Conservation (phyloP, 2,797 vertebrate species). For the Microchirus variegatus region DNA sequence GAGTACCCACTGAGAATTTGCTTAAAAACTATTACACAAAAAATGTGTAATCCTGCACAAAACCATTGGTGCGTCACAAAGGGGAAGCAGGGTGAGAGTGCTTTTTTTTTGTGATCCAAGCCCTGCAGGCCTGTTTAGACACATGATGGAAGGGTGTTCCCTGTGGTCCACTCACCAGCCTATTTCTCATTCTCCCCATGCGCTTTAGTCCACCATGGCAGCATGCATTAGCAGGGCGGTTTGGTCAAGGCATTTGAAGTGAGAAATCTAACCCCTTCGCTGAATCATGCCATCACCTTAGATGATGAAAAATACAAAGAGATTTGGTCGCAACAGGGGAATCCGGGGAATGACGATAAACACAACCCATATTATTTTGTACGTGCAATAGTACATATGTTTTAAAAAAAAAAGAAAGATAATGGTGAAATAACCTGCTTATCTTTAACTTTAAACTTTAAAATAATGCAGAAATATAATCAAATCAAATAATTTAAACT, state of each 20-base stretch:
- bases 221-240: constrained; percentile 72
- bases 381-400: not conserved
- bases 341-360: constrained; percentile 5
- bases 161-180: constrained; percentile 68
- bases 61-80: constrained; percentile 49
- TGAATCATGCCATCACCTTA: constrained; percentile 32
- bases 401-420: not conserved
- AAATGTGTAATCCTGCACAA: constrained; percentile 74
- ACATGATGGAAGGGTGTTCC: constrained; percentile 80
- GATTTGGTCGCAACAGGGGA: constrained; percentile 21
- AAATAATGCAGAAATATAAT: not conserved
- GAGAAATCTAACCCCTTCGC: constrained; percentile 55
- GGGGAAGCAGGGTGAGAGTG: constrained; percentile 49
- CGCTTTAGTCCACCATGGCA: constrained; percentile 55
- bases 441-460: not conserved
- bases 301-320: constrained; percentile 49
- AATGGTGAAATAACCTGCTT: not conserved
- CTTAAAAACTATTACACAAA: constrained; percentile 71
- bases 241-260: constrained; percentile 63
- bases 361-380: not conserved
- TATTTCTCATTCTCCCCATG: constrained; percentile 73
- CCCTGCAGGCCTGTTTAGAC: constrained; percentile 74
- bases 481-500: no score
- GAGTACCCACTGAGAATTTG: constrained; percentile 74
- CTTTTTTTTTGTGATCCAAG: constrained; percentile 71